Evolutionary conservation across 1,140 invertebrate genomes (phyloP), one percentile per base, ranked within the genome.

Genomic region (Piezodorus guildinii): DNA sequence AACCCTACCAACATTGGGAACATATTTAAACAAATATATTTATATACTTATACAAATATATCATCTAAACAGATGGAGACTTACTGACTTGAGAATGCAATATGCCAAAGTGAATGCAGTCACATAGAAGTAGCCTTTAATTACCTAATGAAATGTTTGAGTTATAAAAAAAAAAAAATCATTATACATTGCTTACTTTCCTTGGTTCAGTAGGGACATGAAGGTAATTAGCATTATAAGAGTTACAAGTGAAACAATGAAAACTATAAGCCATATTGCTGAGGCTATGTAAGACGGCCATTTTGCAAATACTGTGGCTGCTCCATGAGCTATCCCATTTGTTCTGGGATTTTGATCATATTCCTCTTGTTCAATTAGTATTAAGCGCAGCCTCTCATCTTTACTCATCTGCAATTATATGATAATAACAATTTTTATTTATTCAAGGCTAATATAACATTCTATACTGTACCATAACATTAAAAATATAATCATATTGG

Each of bases 211-310:
- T 8, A 58, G 54, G 6, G 30, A n/a, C 21, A 58, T 58, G 15
- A 58, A 58, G 8, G 25, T 58, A 4, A 58, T 17, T n/a, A 58
- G n/a, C 25, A 23, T 27, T 34, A 58, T 17, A 8, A 58, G 54
- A 12, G 54, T 58, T 27, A 58, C 30, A 21, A 27, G 19, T n/a
- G 54, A 58, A 27, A 58, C 30, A 34, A 58, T 58, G n/a, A 58
- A 58, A 21, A 58, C 19, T 17, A 27, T 34, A 27, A 34, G 16
- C 54, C 54, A 58, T 23, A 58, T 58, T 58, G 54, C 54, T n/a
- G 54, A 58, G 25, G 54, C 54, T n/a, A 58, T 23, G n/a, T 58
- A 58, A 8, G 54, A 27, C 6, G 54, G 54, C 54, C 54, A 58
- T 34, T 34, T 58, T 12, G 23, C 54, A n/a, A 58, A 34, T 27